Conservation (phyloP, 2,888 invertebrate species). For the Alsophila aescularia region DNA sequence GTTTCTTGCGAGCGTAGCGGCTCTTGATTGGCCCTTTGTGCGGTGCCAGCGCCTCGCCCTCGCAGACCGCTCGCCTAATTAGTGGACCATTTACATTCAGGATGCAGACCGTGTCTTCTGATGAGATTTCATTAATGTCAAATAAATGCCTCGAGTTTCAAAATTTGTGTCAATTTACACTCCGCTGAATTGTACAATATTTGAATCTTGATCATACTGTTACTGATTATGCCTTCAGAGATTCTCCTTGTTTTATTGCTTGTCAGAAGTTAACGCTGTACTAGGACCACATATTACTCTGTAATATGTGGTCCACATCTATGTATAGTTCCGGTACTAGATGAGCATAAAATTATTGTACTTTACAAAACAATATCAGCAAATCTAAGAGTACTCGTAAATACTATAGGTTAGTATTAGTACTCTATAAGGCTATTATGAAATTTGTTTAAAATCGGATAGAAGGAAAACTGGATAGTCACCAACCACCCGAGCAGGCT, state of each 20-base stretch:
- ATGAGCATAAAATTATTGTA: too few relatives aligned
- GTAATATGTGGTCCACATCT: too few relatives aligned
- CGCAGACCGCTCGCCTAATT: neutral
- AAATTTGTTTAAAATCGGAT: too few relatives aligned
- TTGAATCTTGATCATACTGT: conserved; percentile 12
- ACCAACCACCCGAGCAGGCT: too few relatives aligned
- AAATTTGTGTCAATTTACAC: conserved; percentile 19
- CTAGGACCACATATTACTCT: too few relatives aligned
- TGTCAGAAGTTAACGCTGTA: neutral
- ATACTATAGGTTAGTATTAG: too few relatives aligned
- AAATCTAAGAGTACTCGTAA: too few relatives aligned
- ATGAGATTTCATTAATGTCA: conserved; percentile 30
- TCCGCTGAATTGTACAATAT: conserved; percentile 15
- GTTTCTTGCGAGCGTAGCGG: neutral
- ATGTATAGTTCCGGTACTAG: too few relatives aligned
- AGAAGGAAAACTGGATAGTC: too few relatives aligned
- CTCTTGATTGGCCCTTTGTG: conserved; percentile 15
- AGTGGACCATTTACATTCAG: conserved; percentile 8
- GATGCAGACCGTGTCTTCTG: conserved; percentile 8
- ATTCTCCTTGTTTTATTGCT: neutral
- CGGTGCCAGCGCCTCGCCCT: neutral
- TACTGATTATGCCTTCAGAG: conserved; percentile 3
- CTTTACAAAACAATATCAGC: too few relatives aligned
- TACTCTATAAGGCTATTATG: too few relatives aligned
- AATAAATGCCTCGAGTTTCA: conserved; percentile 22